These are phyloP conservation scores for Amphiura filiformis DNA, from an alignment of 35 echinoderm and acorn worm genomes.

Conservation along the genomic window DNA sequence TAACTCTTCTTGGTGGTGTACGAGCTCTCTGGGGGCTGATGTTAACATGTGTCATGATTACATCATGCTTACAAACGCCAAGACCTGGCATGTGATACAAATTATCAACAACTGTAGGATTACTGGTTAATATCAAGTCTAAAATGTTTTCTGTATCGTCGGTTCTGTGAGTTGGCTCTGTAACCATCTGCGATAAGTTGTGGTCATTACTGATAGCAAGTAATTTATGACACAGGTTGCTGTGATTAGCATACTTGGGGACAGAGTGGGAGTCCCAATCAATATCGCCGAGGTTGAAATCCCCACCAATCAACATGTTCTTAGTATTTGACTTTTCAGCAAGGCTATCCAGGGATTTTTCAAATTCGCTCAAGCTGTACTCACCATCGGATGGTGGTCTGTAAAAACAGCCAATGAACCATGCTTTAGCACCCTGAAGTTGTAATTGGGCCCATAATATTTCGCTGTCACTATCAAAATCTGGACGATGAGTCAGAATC, in stretches of 20 bases:
- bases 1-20: neutral
- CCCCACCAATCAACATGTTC: conserved; percentile 15
- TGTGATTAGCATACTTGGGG: conserved; percentile 7
- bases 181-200: conserved; percentile 16
- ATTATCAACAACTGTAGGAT: conserved; percentile 10
- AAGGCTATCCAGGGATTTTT: neutral
- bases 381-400: conserved; percentile 10
- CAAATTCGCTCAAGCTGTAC: conserved; percentile 26
- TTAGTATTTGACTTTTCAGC: neutral
- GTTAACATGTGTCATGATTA: conserved; percentile 18
- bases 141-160: conserved; percentile 12
- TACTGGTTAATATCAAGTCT: neutral
- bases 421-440: conserved; percentile 25
- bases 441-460: conserved; percentile 36
- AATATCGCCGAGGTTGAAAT: conserved; percentile 30
- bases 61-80: conserved; percentile 43
- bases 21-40: conserved; percentile 1
- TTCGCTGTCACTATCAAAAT: neutral
- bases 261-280: conserved; percentile 37
- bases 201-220: conserved; percentile 8
- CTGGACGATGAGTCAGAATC: neutral
- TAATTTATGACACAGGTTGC: conserved; percentile 16
- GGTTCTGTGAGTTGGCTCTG: neutral
- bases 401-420: conserved; percentile 44
- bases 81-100: conserved; percentile 27